Evolutionary conservation across 2,797 vertebrate species (phyloP), one percentile per base, ranked within the genome.

Genomic region (Siniperca obscura): DNA sequence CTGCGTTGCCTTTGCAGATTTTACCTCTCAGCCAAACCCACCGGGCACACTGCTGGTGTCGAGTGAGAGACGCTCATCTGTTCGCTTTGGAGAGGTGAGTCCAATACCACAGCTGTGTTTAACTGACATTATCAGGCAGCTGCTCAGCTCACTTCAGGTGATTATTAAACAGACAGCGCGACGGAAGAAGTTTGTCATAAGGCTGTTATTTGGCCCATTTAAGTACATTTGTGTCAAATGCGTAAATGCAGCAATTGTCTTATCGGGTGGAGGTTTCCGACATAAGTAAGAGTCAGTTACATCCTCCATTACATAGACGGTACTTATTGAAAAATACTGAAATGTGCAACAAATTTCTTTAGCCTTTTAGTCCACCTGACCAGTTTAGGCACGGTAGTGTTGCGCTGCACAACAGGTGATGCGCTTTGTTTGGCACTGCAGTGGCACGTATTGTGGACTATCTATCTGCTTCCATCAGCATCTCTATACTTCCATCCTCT

Each of bases 31-130:
- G 73, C 80, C 61, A 81, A 83, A 85, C 19, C 82, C 80, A 50
- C 62, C 50, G 80, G 87, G 86, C 86, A 40, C 85, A 27, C 79
- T 25, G 84, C 74, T 61, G 91, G 68, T 76, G 83, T 21, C 0
- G 64, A 80, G 76, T 55, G 87, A 81, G 17, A 75, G 82, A 27
- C 72, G 57, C 81, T 84, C 87, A 84, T 89, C 86, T 86, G 70
- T 65, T n/a, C 62, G 30, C 71, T 64, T 64, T 70, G 27, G 38
- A 82, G 64, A 93, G 94, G 94, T 95, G 91, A 94, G 94, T 93
- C 57, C 42, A 46, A n/a, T 70, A 19, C 36, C 70, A 19, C 77
- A 5, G 66, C 67, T 19, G 56, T 1, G 67, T 53, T 84, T 61
- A 22, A 38, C 53, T n/a, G 40, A 0, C 12, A 6, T 36, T 19